A percentile compares a stretch with the other conserved stretches of the same genome.
phyloP scores from a whole-genome alignment of 2,797 vertebrate species.

The Tinamus major region DNA sequence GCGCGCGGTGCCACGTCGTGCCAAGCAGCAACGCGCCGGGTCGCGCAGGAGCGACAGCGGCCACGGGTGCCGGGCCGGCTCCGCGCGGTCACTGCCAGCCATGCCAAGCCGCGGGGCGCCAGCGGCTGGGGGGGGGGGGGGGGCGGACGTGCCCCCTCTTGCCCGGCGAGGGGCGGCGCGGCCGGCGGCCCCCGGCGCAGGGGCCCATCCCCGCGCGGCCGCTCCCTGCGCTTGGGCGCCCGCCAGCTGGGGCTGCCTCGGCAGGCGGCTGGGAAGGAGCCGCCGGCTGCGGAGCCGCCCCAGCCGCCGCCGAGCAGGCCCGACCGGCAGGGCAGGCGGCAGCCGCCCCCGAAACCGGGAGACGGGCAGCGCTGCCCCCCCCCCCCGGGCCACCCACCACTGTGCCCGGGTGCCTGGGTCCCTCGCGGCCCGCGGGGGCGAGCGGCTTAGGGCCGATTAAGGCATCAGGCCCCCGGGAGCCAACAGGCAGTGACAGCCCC shows the following conservation, averaged over 20 bases:
- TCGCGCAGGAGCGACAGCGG: no score
- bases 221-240: slow-evolving; percentile 66
- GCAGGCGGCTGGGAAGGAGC: slow-evolving; percentile 62
- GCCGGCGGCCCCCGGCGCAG: slow-evolving; percentile 50
- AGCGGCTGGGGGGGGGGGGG: not conserved
- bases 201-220: slow-evolving; percentile 62
- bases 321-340: slow-evolving; percentile 77
- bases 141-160: slow-evolving; percentile 67
- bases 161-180: slow-evolving; percentile 72
- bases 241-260: slow-evolving; percentile 63
- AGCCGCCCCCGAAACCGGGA: slow-evolving; percentile 61
- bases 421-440: not conserved
- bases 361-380: not conserved
- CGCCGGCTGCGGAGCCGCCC: slow-evolving; percentile 57
- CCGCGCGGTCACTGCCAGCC: no score
- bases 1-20: rapidly evolving
- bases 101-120: slow-evolving; percentile 33
- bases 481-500: slow-evolving; percentile 67
- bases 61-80: no score
- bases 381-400: not conserved
- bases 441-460: slow-evolving; percentile 65
- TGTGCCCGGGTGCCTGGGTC: not conserved
- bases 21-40: no score
- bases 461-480: slow-evolving; percentile 30
- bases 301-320: slow-evolving; percentile 80